Base-by-base conservation (phyloP, 2,113 vertebrate species). In the Scalopus aquaticus region DNA sequence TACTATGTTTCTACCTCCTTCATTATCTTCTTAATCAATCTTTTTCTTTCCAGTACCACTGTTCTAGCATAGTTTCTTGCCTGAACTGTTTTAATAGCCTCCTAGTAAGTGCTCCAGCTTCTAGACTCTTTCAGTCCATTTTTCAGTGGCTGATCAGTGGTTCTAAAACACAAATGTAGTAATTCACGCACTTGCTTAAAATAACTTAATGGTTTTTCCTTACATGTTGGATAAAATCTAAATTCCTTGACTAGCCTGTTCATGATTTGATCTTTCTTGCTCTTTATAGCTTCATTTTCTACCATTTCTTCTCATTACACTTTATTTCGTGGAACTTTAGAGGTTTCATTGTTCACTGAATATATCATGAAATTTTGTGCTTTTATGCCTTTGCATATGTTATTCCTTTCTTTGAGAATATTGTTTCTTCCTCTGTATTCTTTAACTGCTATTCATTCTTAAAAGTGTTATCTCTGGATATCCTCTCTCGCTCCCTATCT, bases 241-340 rank as follows among this genome's bases (percentile, higher is more conserved):
- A 96, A 95, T 35, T 81, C 42, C 46, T 86, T 37, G 69, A 49
- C 44, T 76, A 69, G 85, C 74, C 37, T 64, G 24, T 60, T 79
- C n/a, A 28, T 58, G 32, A 90, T 93, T 24, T 76, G 65, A 70
- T n/a, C 77, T 2, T 67, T 20, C 26, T 28, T 93, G 30, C 49
- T 8, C 72, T 90, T 88, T 58, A 54, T 73, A 65, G 24, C 65
- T 76, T 70, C 10, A 49, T 85, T 88, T 85, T 49, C 7, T 83
- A 42, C 15, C 30, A 74, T 11, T 85, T 9, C 1, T 4, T 89
- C 12, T 81, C 12, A 76, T 28, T 69, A 77, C 19, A 74, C 28
- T 88, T 74, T 81, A 65, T 69, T 78, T 78, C 70, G 37, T 72
- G 74, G 80, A 86, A 86, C 49, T 86, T 9, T 49, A 37, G 46